phyloP scores from a whole-genome alignment of 2,797 vertebrate genomes.

The Ambastaia sidthimunki region DNA sequence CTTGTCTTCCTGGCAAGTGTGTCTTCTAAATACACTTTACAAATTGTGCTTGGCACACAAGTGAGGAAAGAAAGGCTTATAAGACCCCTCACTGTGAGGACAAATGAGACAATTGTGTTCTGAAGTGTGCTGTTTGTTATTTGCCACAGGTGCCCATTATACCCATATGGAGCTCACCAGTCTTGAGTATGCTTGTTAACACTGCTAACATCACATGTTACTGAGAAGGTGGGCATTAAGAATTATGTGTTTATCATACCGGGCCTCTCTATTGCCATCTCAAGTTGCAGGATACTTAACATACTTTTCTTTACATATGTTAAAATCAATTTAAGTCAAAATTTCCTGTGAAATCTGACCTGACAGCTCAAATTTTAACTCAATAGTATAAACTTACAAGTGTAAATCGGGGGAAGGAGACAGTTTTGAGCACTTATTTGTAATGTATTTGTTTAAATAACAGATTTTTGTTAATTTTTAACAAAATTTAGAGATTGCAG shows the following conservation, averaged over 20 bases:
- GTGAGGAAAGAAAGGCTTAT: slow-evolving; percentile 66
- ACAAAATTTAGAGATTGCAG: too few species aligned
- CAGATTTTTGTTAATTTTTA: too few species aligned
- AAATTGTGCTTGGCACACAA: slow-evolving; percentile 74
- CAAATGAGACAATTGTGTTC: slow-evolving; percentile 57
- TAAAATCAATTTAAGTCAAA: too few species aligned
- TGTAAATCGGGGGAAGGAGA: too few species aligned
- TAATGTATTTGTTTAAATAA: too few species aligned
- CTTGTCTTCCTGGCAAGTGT: slow-evolving; percentile 69
- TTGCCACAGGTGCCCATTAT: not conserved
- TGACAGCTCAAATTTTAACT: too few species aligned
- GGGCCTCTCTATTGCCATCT: not conserved
- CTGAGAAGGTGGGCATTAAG: slow-evolving; percentile 8
- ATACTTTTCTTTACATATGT: too few species aligned
- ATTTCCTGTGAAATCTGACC: too few species aligned
- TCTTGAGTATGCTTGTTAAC: slow-evolving; percentile 23
- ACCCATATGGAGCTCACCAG: slow-evolving; percentile 25
- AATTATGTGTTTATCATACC: slow-evolving; percentile 32
- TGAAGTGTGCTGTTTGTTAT: slow-evolving; percentile 38
- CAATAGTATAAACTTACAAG: too few species aligned
- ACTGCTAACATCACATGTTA: slow-evolving; percentile 10
- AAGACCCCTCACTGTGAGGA: slow-evolving; percentile 53
- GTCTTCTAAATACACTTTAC: slow-evolving; percentile 72
- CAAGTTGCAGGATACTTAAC: too few species aligned
- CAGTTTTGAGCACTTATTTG: too few species aligned